phyloP scores from a whole-genome alignment of 2,113 vertebrate species.

The Taurulus bubalis region DNA sequence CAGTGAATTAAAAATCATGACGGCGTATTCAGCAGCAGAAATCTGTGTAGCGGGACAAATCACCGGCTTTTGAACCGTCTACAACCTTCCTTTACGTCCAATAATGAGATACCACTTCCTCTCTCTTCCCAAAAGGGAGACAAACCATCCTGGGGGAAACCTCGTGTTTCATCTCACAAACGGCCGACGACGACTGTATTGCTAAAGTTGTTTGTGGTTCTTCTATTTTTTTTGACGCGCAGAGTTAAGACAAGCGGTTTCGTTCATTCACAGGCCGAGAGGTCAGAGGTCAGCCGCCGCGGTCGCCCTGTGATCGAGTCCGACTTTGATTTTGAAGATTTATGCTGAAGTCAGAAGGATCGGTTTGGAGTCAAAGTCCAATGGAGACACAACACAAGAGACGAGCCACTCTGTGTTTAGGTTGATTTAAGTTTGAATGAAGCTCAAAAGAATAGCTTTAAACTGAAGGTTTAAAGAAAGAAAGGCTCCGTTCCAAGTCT shows the following conservation, averaged over 20 bases:
- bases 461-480: too few relatives aligned
- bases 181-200: slow-evolving; percentile 1
- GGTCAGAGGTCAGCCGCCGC: not conserved
- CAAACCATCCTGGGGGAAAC: not conserved
- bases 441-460: too few relatives aligned
- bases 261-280: slow-evolving; percentile 13
- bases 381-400: not conserved
- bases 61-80: too few relatives aligned
- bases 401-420: too few relatives aligned
- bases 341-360: not conserved
- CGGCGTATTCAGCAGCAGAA: not conserved
- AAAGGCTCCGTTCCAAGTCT: too few relatives aligned
- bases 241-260: slow-evolving; percentile 51
- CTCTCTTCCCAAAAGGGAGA: too few relatives aligned
- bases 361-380: not conserved
- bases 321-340: not conserved
- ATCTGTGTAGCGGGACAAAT: too few relatives aligned
- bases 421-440: too few relatives aligned
- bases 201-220: not conserved
- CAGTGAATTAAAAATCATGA: not conserved
- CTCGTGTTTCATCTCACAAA: not conserved
- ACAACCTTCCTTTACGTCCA: not conserved
- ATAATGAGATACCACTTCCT: too few relatives aligned
- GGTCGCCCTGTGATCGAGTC: too few relatives aligned
- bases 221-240: not conserved